phyloP scores from a whole-genome alignment of 2,888 invertebrate genomes.

The Drosophila atroscutellata region DNA sequence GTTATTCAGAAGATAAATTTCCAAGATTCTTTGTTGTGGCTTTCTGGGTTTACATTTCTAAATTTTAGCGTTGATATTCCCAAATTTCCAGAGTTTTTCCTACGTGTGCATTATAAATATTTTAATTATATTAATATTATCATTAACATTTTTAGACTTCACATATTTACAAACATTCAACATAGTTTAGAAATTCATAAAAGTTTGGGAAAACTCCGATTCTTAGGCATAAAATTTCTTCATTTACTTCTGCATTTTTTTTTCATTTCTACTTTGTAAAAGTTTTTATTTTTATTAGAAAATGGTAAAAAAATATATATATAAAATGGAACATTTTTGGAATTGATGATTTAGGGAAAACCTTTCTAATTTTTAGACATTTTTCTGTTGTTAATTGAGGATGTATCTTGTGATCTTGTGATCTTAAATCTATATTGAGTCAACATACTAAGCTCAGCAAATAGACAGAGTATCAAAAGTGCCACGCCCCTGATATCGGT shows the following conservation, averaged over 20 bases:
- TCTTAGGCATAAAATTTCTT: not conserved
- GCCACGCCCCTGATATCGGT: constrained; percentile 27
- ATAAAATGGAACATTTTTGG: no score
- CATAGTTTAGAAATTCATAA: not conserved
- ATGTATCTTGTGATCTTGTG: not conserved
- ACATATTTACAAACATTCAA: not conserved
- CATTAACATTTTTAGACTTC: not conserved
- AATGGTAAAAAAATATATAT: not conserved
- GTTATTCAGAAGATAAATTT: not conserved
- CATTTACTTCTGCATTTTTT: not conserved
- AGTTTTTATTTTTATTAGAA: not conserved
- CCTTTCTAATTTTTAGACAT: fast-evolving
- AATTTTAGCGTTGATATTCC: not conserved
- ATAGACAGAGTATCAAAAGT: not conserved
- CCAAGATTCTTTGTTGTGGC: not conserved
- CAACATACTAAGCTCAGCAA: not conserved
- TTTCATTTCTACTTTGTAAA: not conserved
- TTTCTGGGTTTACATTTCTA: not conserved
- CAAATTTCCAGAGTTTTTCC: not conserved
- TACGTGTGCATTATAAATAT: not conserved
- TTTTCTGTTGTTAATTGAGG: not conserved
- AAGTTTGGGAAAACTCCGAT: not conserved
- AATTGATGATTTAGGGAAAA: no score
- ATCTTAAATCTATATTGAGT: not conserved
- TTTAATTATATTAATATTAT: not conserved